phyloP scores from a whole-genome alignment of 2,113 vertebrate species.

The Catharus bicknelli region DNA sequence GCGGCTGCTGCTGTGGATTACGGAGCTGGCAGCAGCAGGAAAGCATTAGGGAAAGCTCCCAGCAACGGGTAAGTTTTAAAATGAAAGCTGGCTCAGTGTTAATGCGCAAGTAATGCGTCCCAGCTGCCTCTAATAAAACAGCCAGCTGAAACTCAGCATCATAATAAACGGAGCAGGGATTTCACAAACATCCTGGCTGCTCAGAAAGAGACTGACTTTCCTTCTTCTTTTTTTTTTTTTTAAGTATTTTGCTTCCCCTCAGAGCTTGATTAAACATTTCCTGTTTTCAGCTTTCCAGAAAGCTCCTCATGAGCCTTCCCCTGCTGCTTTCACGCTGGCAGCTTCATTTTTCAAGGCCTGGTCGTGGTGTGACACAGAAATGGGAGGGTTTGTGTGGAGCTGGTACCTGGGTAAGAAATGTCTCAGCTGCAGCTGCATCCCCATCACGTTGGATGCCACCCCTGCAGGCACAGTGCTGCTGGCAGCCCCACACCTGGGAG shows the following conservation, averaged over 20 bases:
- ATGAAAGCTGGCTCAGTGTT: conserved; percentile 74
- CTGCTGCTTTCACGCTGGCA: neutral
- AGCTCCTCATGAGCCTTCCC: conserved; percentile 24
- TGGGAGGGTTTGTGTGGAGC: neutral
- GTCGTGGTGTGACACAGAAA: neutral
- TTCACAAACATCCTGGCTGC: conserved; percentile 75
- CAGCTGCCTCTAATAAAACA: conserved; percentile 73
- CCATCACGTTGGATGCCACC: rapidly evolving
- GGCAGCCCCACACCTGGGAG: neutral
- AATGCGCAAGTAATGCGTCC: conserved; percentile 73
- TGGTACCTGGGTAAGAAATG: neutral
- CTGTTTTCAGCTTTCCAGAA: conserved; percentile 69
- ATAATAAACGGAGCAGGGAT: conserved; percentile 69
- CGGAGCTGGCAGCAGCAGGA: conserved; percentile 69
- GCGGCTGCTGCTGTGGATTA: conserved; percentile 46
- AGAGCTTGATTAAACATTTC: conserved; percentile 74
- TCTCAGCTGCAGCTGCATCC: neutral
- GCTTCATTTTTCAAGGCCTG: conserved; percentile 20
- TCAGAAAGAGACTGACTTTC: conserved; percentile 23
- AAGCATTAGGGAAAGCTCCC: conserved; percentile 43
- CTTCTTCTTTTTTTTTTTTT: neutral
- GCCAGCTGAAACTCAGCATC: conserved; percentile 70
- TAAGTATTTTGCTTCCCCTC: neutral
- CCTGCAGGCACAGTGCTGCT: neutral
- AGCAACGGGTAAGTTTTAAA: conserved; percentile 61